Base-by-base conservation (phyloP, 2,113 vertebrate species). In the Phrynocephalus versicolor region DNA sequence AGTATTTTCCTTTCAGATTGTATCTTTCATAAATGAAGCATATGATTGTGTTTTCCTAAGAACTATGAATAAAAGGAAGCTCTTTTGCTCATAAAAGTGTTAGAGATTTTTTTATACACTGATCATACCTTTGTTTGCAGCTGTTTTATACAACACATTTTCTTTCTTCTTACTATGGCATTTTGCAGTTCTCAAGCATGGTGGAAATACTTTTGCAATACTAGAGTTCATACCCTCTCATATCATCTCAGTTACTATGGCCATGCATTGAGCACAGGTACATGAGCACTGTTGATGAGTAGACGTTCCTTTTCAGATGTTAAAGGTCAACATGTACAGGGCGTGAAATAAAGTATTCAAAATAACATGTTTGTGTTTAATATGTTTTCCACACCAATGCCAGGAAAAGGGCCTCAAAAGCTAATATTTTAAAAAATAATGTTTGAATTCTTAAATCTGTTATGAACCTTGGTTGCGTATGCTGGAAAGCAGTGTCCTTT, bases 21-120 rank as follows among this genome's bases (percentile, higher is more conserved):
- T 90, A 86, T 95, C 93, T 92, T 89, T 86, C 86, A 81, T 84
- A 93, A 91, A 85, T 83, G 90, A 95, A 93, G 91, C 95, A 92
- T 92, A 91, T 94, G 92, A 94, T 95, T 93, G 91, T 92, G 89
- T 95, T 94, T 95, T 92, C 89, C 81, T 92, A 93, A 91, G 87
- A 91, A 87, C 81, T 86, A 25, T 79, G 73, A 88, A 88, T 92
- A 93, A 93, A 89, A 95, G 55, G 78, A 94, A 92, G 93, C 91
- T 93, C 84, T 23, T 45, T 81, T 91, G 89, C 82, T 75, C 82
- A 62, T 88, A 88, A 92, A 93, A 10, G 93, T 81, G 25, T 73
- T 79, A 90, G 89, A 87, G 83, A 33, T 30, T 92, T 93, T 94
- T 93, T 94, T 90, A 88, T 79, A 83, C 92, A 1, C 85, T 78